phyloP scores from a whole-genome alignment of 2,113 vertebrate genomes.

The Solea solea region DNA sequence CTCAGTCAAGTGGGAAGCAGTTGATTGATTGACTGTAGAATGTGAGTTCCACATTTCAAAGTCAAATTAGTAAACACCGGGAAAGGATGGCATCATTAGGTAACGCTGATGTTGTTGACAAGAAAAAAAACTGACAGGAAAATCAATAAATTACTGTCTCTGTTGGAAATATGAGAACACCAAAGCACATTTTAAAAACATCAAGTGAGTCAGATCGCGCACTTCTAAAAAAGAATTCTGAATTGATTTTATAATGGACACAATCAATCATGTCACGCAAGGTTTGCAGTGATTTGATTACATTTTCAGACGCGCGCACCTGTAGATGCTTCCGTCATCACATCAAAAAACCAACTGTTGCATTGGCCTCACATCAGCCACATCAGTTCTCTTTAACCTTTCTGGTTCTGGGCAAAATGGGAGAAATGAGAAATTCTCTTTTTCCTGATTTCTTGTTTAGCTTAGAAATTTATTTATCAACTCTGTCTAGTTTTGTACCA shows the following conservation, averaged over 20 bases:
- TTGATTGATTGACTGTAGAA: conserved; percentile 47
- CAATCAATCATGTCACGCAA: neutral
- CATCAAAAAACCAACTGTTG: conserved; percentile 18
- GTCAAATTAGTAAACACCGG: conserved; percentile 40
- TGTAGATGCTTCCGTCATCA: conserved; percentile 9
- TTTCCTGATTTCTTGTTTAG: too few relatives aligned
- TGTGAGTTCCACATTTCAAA: conserved; percentile 44
- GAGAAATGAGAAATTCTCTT: too few relatives aligned
- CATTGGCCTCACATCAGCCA: neutral
- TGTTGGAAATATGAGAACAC: neutral
- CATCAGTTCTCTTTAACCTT: too few relatives aligned
- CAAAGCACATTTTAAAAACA: neutral
- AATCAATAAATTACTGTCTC: neutral
- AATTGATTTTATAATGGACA: conserved; percentile 1
- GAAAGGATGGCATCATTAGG: conserved; percentile 18
- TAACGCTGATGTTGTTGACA: neutral
- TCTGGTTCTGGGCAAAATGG: too few relatives aligned
- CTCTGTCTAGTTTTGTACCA: too few relatives aligned
- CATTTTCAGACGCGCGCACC: conserved; percentile 11
- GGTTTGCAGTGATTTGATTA: conserved; percentile 14
- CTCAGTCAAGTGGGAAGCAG: conserved; percentile 17
- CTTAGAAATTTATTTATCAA: too few relatives aligned
- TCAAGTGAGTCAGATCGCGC: neutral
- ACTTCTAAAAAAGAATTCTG: neutral
- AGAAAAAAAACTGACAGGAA: neutral